Base-by-base conservation (phyloP, 2,888 invertebrate genomes). In the Melikaiella ostensackeni region DNA sequence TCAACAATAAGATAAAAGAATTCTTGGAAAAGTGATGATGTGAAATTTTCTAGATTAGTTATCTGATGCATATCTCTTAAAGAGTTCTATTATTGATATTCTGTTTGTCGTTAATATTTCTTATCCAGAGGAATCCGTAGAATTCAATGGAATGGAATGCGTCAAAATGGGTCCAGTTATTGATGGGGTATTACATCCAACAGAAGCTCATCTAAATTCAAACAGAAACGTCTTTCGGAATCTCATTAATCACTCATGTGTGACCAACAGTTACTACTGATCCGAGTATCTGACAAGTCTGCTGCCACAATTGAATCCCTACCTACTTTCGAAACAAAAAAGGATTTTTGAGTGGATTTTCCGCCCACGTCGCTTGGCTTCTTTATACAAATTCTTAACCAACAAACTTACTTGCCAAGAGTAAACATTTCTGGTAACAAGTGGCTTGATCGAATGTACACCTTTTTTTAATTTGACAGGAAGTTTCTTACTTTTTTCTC, bases 191-290 rank as follows among this genome's bases (percentile, higher is more conserved):
- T 57, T 24, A 57, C 9, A 13, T 13, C 13, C 24, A 57, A 57
- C 57, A 57, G 57, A 57, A 57, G 57, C 57, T 57, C 24, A 57
- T 57, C 21, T 57, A 57, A 57, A 57, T 57, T 57, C 57, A 57
- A 57, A 57, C 57, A 57, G 57, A 57, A 57, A 27, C 57, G 21
- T 57, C 57, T 57, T 57, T 57, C 57, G 24, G 57, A 57, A 57
- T 57, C 57, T 57, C 57, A 57, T 57, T 57, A 57, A 57, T 57
- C 57, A 57, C 57, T 57, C 57, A 57, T 24, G 24, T 57, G 21
- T 57, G 57, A 57, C 57, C 21, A 57, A 57, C 57, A 11, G 57
- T 57, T 21, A 21, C 24, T 24, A 11, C 11, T 57, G 24, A 57
- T 24, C 9, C 3, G 38, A 46, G 38, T 38, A 42, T 42, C 42